Base-by-base conservation (phyloP, 1,140 invertebrate genomes). In the Cyphomyrmex costatus region DNA sequence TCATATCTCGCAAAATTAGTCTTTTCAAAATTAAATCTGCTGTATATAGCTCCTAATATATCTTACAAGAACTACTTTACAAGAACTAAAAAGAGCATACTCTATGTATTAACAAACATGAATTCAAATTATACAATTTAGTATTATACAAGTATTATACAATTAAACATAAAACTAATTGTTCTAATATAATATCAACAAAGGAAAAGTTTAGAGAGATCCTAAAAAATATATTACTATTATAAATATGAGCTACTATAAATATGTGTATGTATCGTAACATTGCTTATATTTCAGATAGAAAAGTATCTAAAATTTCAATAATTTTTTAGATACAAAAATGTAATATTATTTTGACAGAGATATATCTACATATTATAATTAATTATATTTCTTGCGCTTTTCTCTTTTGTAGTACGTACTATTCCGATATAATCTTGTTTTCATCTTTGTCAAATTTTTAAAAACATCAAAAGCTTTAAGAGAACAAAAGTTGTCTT, bases 41-140 rank as follows among this genome's bases (percentile, higher is more conserved):
- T 68, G 8, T 33, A 66, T 42, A 42, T 42, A 42, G 36, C 7
- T 42, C n/a, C n/a, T n/a, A n/a, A 14, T 21, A 21, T 19, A 36
- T 19, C 10, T 56, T 36, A 49, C 19, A 53, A 63, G 10, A 53
- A 36, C 3, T 42, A 16, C 1, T 86, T 68, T 53, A 53, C n/a
- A n/a, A n/a, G n/a, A n/a, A n/a, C n/a, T n/a, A n/a, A n/a, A n/a
- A 70, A 82, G 60, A 51, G 14, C 14, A 19, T 56, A n/a, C 0
- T 1, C 0, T 30, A 84, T 63, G 24, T 5, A 36, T 21, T 46
- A 58, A 63, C 19, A 60, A 70, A 68, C 33, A 14, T 79, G 14
- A 79, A 79, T 79, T 86, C 51, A 60, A 68, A 86, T 70, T 73
- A 10, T n/a, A n/a, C n/a, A n/a, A n/a, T n/a, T n/a, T n/a, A n/a